Conservation (phyloP, 2,797 vertebrate genomes). For the Hafferia zeledoni region DNA sequence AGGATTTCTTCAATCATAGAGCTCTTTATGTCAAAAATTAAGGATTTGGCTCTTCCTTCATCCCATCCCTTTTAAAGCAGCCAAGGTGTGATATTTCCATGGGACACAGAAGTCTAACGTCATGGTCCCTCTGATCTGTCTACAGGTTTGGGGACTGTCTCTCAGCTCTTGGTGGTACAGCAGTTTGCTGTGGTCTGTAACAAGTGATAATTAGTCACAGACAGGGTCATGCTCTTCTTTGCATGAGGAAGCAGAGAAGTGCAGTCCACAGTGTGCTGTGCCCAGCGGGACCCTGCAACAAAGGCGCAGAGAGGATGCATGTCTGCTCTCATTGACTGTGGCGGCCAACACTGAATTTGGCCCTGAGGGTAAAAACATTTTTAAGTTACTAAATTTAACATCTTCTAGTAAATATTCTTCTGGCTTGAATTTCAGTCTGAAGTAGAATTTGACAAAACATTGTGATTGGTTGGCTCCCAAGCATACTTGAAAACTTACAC, state of each 20-base stretch:
- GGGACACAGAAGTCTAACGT: background rate
- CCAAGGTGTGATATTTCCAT: background rate
- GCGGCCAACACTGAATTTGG: conserved; percentile 28
- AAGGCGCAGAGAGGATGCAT: background rate
- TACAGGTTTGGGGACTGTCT: background rate
- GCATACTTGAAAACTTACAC: conserved; percentile 47
- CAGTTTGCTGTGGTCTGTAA: background rate
- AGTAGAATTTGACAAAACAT: conserved; percentile 55
- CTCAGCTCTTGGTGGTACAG: background rate
- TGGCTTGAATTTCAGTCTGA: conserved; percentile 55
- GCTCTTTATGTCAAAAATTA: background rate
- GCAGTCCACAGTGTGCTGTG: background rate
- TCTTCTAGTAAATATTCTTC: conserved; percentile 66
- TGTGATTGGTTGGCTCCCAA: conserved; percentile 66
- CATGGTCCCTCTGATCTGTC: background rate
- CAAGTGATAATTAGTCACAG: conserved; percentile 51
- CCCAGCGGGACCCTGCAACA: conserved; percentile 6
- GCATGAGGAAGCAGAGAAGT: background rate
- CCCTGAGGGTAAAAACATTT: conserved; percentile 52
- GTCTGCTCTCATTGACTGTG: conserved; percentile 2
- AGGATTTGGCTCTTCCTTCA: background rate
- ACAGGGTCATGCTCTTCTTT: background rate
- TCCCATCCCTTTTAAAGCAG: background rate
- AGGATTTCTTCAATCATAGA: background rate
- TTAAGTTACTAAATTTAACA: conserved; percentile 62